Evolutionary conservation across 2,113 vertebrate genomes (phyloP).

Genomic region (Malurus melanocephalus): DNA sequence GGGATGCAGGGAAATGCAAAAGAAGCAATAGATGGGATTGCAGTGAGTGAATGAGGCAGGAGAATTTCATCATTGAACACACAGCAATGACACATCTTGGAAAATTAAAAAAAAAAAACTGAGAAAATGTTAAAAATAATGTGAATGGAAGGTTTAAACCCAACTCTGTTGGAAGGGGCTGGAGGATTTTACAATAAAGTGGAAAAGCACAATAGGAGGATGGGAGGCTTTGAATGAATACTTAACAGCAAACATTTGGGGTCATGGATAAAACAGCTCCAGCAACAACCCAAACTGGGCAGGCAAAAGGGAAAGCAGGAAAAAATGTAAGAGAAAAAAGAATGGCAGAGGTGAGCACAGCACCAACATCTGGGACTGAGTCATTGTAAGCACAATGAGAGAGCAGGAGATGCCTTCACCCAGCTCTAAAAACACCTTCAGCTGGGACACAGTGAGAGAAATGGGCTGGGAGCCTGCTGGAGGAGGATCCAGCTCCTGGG

Average conservation of each 20-base stretch:
- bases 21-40: neutral
- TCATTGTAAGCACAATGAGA: neutral
- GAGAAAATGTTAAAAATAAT: neutral
- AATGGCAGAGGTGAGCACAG: neutral
- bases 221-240: neutral
- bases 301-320: constrained; percentile 14
- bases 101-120: neutral
- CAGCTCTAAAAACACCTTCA: constrained; percentile 9
- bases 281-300: neutral
- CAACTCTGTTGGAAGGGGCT: neutral
- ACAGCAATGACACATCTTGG: neutral
- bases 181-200: neutral
- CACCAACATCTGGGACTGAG: neutral
- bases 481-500: neutral
- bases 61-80: neutral
- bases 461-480: neutral
- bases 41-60: neutral
- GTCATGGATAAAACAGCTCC: constrained; percentile 13
- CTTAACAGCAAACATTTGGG: constrained; percentile 25
- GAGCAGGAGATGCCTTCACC: neutral
- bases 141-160: neutral
- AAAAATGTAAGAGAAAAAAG: neutral
- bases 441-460: neutral
- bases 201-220: neutral
- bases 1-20: neutral